Percentiles rank a stretch among this genome's conserved stretches.
Conservation (phyloP, 2,113 vertebrate genomes). For the Talpa occidentalis region DNA sequence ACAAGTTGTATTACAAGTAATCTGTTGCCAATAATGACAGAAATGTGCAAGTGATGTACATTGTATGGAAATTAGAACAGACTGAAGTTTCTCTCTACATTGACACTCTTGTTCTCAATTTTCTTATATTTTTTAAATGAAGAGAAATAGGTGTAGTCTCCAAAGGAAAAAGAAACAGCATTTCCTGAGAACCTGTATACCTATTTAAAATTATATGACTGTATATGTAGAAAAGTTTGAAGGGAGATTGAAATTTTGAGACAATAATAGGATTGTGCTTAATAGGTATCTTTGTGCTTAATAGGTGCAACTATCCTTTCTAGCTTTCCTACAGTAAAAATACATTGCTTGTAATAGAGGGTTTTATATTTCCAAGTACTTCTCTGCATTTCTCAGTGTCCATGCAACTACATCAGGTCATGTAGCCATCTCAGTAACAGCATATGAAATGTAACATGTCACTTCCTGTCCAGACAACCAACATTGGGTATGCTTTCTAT, state of each 20-base stretch:
- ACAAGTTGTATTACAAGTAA: background rate
- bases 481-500: background rate
- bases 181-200: background rate
- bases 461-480: background rate
- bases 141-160: background rate
- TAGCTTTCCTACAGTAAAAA: slow-evolving; percentile 12
- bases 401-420: background rate
- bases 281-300: background rate
- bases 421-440: background rate
- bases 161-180: background rate
- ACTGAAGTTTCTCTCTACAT: background rate
- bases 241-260: background rate
- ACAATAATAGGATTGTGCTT: background rate
- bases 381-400: background rate
- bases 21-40: background rate
- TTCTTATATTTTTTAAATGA: background rate
- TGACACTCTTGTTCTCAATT: background rate
- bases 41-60: background rate
- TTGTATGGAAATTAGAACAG: slow-evolving; percentile 17
- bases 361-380: no score
- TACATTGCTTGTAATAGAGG: background rate
- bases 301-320: background rate
- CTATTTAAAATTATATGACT: background rate
- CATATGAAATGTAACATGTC: background rate
- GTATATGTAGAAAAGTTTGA: background rate